phyloP scores from a whole-genome alignment of 2,888 invertebrate genomes.

The Parelbella ahira region DNA sequence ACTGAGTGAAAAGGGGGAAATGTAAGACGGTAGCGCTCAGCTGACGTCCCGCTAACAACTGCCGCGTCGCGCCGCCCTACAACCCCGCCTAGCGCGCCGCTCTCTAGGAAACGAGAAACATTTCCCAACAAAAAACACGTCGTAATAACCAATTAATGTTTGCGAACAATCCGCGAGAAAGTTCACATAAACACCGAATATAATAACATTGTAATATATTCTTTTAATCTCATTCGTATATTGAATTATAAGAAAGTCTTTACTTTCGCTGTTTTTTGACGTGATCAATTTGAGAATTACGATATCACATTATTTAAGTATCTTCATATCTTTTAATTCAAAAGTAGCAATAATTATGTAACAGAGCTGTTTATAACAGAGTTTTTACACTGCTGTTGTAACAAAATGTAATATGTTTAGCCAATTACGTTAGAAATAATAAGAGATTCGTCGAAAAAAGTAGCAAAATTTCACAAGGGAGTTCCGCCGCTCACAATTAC shows the following conservation, averaged over 20 bases:
- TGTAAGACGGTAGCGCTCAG: constrained; percentile 56
- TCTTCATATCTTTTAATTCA: too few species aligned
- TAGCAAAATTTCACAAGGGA: constrained; percentile 4
- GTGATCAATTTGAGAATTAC: too few species aligned
- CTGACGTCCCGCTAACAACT: constrained; percentile 65
- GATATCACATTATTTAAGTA: too few species aligned
- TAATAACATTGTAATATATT: constrained; percentile 9
- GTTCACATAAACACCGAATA: constrained; percentile 15
- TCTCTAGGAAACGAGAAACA: constrained; percentile 54
- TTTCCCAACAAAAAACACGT: constrained; percentile 48
- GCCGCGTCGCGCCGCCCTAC: constrained; percentile 64
- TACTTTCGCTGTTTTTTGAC: too few species aligned
- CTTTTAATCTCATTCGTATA: not conserved
- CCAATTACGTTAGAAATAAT: constrained; percentile 1
- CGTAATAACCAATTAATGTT: constrained; percentile 49
- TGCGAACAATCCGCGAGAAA: constrained; percentile 41
- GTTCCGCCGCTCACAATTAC: not conserved
- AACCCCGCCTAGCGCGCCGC: constrained; percentile 64
- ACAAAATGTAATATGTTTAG: constrained; percentile 1
- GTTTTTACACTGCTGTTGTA: too few species aligned
- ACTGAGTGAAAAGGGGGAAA: constrained; percentile 28
- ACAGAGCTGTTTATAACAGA: too few species aligned
- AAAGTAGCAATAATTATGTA: too few species aligned
- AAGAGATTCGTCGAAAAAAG: constrained; percentile 2
- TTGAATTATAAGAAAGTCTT: not conserved